Base-by-base conservation (phyloP, 2,888 invertebrate species). In the Nomada fucata region DNA sequence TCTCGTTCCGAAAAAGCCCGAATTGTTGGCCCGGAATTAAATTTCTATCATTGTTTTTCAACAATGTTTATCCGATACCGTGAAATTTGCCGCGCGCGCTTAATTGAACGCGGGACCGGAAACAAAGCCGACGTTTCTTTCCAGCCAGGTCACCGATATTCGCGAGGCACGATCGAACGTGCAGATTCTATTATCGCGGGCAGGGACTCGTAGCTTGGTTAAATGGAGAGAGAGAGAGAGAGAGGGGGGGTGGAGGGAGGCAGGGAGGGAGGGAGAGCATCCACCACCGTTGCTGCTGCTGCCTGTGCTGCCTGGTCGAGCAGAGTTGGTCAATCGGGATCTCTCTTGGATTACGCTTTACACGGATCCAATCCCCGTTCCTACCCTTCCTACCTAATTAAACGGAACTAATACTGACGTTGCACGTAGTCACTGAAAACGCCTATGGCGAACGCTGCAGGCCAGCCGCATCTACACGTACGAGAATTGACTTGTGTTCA, bases 111-210 rank as follows among this genome's bases (percentile, higher is more conserved):
- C 20, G 42, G 57, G 23, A 1, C 57, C 55, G 71, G 50, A 53
- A 76, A 82, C 86, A 75, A 83, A 75, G 67, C 61, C 52, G 55
- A 15, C 36, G 77, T 57, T 82, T 85, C 67, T 84, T 77, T 79
- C 44, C 61, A 55, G 20, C 47, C 71, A 23, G 50, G 67, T 80
- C 71, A 50, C 72, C 82, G 76, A 79, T 76, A 84, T 76, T 84
- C 60, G 80, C 70, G 61, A 57, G 65, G n/a, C 76, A 82, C 83
- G 88, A 82, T 82, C 78, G 84, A 88, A 86, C 89, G 87, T 86
- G 88, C 80, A 85, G 90, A 90, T 89, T 90, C 90, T 89, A 90
- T 90, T 90, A 89, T 88, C 88, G 80, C 77, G 85, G 86, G 83
- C 83, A 72, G 75, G 47, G 59, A 69, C 63, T 59, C 42, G 71